Conservation (phyloP, 2,888 invertebrate species). For the Pharmacophagus antenor region DNA sequence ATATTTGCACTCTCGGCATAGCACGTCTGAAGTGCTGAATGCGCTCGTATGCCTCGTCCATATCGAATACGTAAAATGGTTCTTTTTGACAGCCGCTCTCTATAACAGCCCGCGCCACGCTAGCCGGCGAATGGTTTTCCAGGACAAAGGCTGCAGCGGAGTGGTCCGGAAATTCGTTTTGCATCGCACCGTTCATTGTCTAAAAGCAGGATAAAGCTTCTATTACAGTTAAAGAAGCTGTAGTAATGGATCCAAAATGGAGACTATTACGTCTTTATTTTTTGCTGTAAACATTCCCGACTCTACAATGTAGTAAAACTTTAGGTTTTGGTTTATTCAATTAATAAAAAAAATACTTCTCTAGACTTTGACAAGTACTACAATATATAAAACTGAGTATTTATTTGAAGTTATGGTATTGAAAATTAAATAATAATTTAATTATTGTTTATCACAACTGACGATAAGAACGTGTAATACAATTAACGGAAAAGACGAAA, state of each 20-base stretch:
- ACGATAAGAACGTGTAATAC: neutral
- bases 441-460: too few relatives aligned
- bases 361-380: too few relatives aligned
- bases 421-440: too few relatives aligned
- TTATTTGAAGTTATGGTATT: too few relatives aligned
- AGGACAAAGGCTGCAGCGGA: slow-evolving; percentile 34
- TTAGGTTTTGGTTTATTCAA: too few relatives aligned
- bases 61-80: slow-evolving; percentile 45
- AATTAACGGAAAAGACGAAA: neutral
- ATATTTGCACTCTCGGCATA: slow-evolving; percentile 48
- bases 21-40: slow-evolving; percentile 44
- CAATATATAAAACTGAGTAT: too few relatives aligned
- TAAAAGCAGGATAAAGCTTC: neutral
- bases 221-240: neutral
- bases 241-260: neutral
- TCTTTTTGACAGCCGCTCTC: slow-evolving; percentile 44
- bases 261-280: too few relatives aligned
- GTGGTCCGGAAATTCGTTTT: slow-evolving; percentile 24
- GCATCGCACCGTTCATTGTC: slow-evolving; percentile 19
- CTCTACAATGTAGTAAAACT: too few relatives aligned
- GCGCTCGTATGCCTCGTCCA: slow-evolving; percentile 43
- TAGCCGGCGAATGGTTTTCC: slow-evolving; percentile 37
- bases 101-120: slow-evolving; percentile 43
- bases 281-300: too few relatives aligned
- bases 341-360: too few relatives aligned